Base-by-base conservation (phyloP, 2,797 vertebrate genomes). In the Anabacerthia variegaticeps region DNA sequence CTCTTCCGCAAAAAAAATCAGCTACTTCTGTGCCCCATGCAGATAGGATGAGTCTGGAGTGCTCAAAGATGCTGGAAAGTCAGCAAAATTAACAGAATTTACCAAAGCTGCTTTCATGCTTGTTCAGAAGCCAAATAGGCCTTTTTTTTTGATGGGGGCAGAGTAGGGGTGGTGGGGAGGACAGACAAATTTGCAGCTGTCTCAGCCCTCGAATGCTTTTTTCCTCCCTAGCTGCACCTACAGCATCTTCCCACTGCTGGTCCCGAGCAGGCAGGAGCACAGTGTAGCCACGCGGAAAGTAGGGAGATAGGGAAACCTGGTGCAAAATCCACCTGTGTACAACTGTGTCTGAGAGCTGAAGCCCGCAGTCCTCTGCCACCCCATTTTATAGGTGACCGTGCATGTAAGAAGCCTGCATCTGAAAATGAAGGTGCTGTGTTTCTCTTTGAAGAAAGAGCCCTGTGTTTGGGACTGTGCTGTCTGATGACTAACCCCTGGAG, bases 371-470 rank as follows among this genome's bases (percentile, higher is more conserved):
- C 27, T 12, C 26, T 23, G 1, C 39, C 13, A 9, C 24, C 21
- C 34, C 12, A 1, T 61, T 61, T 71, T 24, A 9, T 3, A 26
- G 84, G 20, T 46, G 27, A 37, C 24, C 0, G 0, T 1, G 6
- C 63, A 8, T 0, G 1, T 55, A 44, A 51, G 28, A 61, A 78
- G 44, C 39, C 41, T 21, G 4, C 24, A 3, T 21, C n/a, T 84
- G 85, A 36, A 81, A 88, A 78, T 13, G 44, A 95, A 90, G 74
- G 77, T 17, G 9, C 23, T 85, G 41, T 85, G 61, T 81, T 88
- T 90, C 49, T 81, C 46, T 67, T 58, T n/a, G 86, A 72, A 59
- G 52, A 58, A 56, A 37, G 16, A 85, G 37, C 49, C 62, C 51
- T 14, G 69, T 2, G 0, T 30, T 41, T 20, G 79, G 79, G 79